Evolutionary conservation across 2,888 invertebrate genomes (phyloP), one percentile per base, ranked within the genome.

Genomic region (Lasioglossum malachurum): DNA sequence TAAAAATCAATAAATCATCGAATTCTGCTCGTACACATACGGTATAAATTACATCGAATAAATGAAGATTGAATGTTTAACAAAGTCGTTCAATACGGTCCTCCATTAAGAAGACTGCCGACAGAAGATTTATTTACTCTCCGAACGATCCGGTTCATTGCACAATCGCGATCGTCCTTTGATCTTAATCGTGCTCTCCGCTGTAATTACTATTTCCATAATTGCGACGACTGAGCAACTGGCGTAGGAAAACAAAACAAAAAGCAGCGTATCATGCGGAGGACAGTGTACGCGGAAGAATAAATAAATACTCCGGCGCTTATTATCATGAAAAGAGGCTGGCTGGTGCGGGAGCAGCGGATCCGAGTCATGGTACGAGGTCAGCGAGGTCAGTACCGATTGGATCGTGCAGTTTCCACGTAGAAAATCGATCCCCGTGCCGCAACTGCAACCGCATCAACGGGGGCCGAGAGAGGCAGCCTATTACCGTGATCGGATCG

Each of bases 321-420:
- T 85, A 76, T 86, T 86, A 84, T 80, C 84, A 69, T 46, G 74
- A 76, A 82, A 83, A 80, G 82, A 86, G 82, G 23, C 75, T 41
- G 53, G 69, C 71, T 46, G 38, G 38, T 38, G 38, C 69, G 23
- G 35, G 67, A 31, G 75, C 80, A 76, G 16, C 16, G 7, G 84
- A 89, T 78, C 72, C 71, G 44, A 88, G 83, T 88, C 87, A 78
- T 87, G 90, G 82, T 88, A 88, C 76, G 80, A 82, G 90, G 85
- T 90, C 90, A 74, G 23, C n/a, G 84, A 75, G 90, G 89, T 91
- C 87, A 78, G 74, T 84, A 87, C 49, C 88, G 88, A 88, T 91
- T 84, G 87, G 83, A 90, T 91, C 90, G 89, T 91, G 89, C 91
- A 84, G 87, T 89, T 90, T 91, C 89, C 90, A 88, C 86, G 91